A percentile compares a stretch with the other conserved stretches of the same genome.
Conservation (phyloP, 2,888 invertebrate genomes). For the Bibio marci region DNA sequence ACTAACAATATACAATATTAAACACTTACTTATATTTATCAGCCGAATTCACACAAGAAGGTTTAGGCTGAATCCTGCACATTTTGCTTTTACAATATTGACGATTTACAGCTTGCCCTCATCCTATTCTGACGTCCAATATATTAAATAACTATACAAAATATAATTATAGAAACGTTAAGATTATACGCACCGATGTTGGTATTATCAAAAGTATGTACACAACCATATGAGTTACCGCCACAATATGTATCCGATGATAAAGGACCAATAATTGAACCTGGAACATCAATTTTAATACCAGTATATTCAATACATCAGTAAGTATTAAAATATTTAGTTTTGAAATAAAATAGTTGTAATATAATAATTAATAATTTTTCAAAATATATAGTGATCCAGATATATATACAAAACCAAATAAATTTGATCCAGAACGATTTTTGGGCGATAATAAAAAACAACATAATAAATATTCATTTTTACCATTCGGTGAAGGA, state of each 20-base stretch:
- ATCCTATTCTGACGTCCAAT: too few species aligned
- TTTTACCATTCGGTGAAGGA: conserved; percentile 26
- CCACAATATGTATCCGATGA: conserved; percentile 3
- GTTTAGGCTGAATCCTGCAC: too few species aligned
- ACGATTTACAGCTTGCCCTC: too few species aligned
- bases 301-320: conserved; percentile 26
- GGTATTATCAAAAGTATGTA: conserved; percentile 20
- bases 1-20: too few species aligned
- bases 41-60: too few species aligned
- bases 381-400: too few species aligned
- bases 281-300: conserved; percentile 21
- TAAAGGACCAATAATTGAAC: conserved; percentile 18
- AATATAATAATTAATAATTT: too few species aligned
- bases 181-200: conserved; percentile 29
- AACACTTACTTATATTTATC: too few species aligned
- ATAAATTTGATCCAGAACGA: conserved; percentile 28
- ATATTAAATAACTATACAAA: too few species aligned
- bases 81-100: conserved; percentile 5
- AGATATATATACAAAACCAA: conserved; percentile 27
- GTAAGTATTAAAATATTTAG: too few species aligned
- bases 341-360: too few species aligned
- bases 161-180: conserved; percentile 31
- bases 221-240: conserved; percentile 20
- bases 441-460: conserved; percentile 20
- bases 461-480: conserved; percentile 16